These are phyloP conservation scores for Habrosyne pyritoides DNA, from an alignment of 2,888 invertebrate species.

Conservation along the genomic window DNA sequence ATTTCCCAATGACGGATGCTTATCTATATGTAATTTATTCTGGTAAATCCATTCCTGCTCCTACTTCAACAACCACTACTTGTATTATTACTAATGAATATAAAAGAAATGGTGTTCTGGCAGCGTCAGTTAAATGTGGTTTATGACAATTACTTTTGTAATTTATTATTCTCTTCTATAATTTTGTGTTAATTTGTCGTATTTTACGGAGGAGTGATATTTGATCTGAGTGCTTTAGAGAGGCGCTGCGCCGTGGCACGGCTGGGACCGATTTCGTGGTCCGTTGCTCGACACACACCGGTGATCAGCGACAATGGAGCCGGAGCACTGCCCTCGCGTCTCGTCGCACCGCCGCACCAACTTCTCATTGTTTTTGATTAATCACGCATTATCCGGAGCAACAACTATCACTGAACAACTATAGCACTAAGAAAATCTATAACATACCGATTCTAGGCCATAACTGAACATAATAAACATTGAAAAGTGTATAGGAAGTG, in stretches of 20 bases:
- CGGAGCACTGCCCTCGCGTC: conserved; percentile 66
- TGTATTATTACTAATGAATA: too few relatives aligned
- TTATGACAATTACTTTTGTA: too few relatives aligned
- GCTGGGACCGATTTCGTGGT: conserved; percentile 78
- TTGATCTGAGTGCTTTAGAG: conserved; percentile 16
- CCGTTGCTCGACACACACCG: conserved; percentile 74
- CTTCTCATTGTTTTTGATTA: conserved; percentile 67
- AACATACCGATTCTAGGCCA: neutral
- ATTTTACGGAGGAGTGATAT: conserved; percentile 12
- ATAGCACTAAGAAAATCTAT: neutral
- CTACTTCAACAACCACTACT: too few relatives aligned
- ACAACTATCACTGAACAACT: neutral
- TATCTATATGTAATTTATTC: too few relatives aligned
- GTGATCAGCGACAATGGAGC: conserved; percentile 71
- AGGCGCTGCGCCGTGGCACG: conserved; percentile 39
- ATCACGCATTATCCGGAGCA: conserved; percentile 44
- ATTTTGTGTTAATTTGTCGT: neutral
- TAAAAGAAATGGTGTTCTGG: too few relatives aligned
- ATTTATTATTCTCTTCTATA: too few relatives aligned
- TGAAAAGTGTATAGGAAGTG: too few relatives aligned
- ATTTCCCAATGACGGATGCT: too few relatives aligned
- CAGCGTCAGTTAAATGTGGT: too few relatives aligned
- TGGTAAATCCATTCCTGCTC: too few relatives aligned
- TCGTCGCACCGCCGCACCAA: conserved; percentile 51
- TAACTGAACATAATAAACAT: too few relatives aligned